Base-by-base conservation (phyloP, 1,140 invertebrate species). In the Diploscapter pachys region DNA sequence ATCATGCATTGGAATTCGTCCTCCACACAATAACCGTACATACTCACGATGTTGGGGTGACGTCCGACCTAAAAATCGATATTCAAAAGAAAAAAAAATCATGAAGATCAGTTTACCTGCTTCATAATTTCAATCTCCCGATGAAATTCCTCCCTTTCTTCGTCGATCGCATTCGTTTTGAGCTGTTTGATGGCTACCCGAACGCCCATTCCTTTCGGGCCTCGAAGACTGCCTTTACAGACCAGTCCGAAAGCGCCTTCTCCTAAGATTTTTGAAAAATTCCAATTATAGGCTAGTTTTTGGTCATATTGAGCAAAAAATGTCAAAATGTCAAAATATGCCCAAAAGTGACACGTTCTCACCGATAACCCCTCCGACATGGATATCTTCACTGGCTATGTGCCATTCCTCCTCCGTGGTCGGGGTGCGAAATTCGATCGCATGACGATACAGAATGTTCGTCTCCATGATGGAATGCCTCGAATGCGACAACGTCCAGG, bases 201-300 rank as follows among this genome's bases (percentile, higher is more conserved):
- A 5, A 76, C 54, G 5, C 63, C 62, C 53, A 75, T 59, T 11
- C 75, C 75, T 51, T 62, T 71, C 2, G 63, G 70, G 11, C 70
- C 75, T 52, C 65, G 55, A 3, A 76, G 62, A 4, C 63, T 76
- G 62, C 75, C 75, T 55, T 73, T 72, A 59, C 72, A 76, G 5
- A 76, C 75, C 56, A 75, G 69, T 48, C 75, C 75, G n/a, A 76
- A 76, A 50, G 75, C 75, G 31, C 75, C 75, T 67, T 76, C 75
- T 53, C 75, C 31, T 31, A 31, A 31, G 31, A 31, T 31, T 31
- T 31, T 31, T 31, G 31, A 31, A 31, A 31, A 31, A 31, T 31
- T n/a, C n/a, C 31, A 31, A 31, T 31, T 31, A 31, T 31, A 31
- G 0, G 31, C 31, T 31, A 31, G 1, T 31, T 1, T 31, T 31